A percentile compares a stretch with the other conserved stretches of the same genome.
Evolutionary conservation across 2,113 vertebrate species (phyloP).

Genomic region (Scomber japonicus): DNA sequence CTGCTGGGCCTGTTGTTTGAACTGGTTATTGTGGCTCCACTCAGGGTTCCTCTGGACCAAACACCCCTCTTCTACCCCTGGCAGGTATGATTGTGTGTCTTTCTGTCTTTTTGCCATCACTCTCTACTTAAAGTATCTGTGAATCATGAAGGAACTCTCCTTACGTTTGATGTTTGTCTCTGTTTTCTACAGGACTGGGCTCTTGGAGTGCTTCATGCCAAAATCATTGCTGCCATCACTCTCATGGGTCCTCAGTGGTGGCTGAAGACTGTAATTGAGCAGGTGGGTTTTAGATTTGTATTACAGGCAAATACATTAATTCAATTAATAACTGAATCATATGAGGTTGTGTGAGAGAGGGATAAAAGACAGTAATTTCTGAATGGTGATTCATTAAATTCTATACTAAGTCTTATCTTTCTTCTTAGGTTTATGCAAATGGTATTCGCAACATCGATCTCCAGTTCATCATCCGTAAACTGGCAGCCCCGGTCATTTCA

Average conservation of each 20-base stretch:
- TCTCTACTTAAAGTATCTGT: too few species aligned
- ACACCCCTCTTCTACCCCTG: slow-evolving; percentile 98
- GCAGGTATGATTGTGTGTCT: slow-evolving; percentile 88
- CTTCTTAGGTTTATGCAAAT: slow-evolving; percentile 94
- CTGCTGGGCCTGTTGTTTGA: slow-evolving; percentile 96
- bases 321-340: neutral
- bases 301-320: neutral
- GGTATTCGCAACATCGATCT: slow-evolving; percentile 99
- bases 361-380: neutral
- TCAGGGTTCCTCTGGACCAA: slow-evolving; percentile 97
- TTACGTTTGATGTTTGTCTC: neutral
- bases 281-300: slow-evolving; percentile 80
- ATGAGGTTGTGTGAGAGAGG: neutral
- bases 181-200: slow-evolving; percentile 92
- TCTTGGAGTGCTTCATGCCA: slow-evolving; percentile 98
- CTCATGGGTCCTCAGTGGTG: slow-evolving; percentile 99
- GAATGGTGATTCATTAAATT: neutral
- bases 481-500: slow-evolving; percentile 96
- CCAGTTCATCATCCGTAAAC: slow-evolving; percentile 95
- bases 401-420: neutral
- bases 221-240: slow-evolving; percentile 99
- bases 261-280: slow-evolving; percentile 98
- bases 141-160: neutral
- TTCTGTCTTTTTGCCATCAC: neutral
- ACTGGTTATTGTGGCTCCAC: slow-evolving; percentile 95